Percentiles rank a stretch among this genome's conserved stretches.
Evolutionary conservation across 2,797 vertebrate genomes (phyloP).

Genomic region (Sternotherus odoratus): DNA sequence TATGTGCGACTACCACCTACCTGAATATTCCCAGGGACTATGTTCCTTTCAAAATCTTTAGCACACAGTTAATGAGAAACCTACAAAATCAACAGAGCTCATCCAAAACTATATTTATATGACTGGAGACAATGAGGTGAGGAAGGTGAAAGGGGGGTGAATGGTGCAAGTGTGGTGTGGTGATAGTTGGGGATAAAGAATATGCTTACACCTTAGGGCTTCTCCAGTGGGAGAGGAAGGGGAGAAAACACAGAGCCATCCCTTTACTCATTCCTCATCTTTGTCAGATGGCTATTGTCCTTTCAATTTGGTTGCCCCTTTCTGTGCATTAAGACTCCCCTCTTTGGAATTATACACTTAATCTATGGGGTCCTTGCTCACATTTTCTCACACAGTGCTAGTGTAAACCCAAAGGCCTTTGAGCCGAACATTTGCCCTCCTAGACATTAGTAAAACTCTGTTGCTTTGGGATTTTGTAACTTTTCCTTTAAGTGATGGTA

Average conservation of each 20-base stretch:
- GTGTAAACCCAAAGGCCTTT: not conserved
- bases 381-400: not conserved
- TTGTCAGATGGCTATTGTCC: not conserved
- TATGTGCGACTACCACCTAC: not conserved
- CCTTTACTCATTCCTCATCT: not conserved
- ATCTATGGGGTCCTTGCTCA: not conserved
- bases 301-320: not conserved
- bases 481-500: not conserved
- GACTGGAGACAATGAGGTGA: not conserved
- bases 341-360: not conserved
- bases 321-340: not conserved
- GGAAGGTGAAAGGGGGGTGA: not conserved
- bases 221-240: not conserved
- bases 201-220: not conserved
- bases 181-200: not conserved
- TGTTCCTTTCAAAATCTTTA: not conserved
- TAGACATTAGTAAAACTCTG: not conserved
- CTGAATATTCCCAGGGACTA: not conserved
- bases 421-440: not conserved
- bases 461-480: not conserved
- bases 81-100: not conserved
- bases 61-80: not conserved
- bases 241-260: not conserved
- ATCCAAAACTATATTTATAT: not conserved
- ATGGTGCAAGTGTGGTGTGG: not conserved